A percentile compares a stretch with the other conserved stretches of the same genome.
These are phyloP conservation scores for Hippolais icterina DNA, from an alignment of 2,113 vertebrate species.

Conservation along the genomic window DNA sequence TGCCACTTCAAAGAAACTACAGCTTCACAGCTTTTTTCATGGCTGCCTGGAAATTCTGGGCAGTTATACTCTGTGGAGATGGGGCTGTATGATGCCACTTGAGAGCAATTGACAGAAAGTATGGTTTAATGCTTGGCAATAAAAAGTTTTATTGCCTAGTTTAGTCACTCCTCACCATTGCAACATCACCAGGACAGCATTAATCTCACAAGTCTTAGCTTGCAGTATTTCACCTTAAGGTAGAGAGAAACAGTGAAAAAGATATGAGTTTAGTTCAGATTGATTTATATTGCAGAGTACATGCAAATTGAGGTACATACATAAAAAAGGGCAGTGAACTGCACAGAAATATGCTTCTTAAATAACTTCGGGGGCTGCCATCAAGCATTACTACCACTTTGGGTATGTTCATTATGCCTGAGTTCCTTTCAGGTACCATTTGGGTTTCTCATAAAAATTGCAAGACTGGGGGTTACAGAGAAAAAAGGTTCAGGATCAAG, in stretches of 20 bases:
- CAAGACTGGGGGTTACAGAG: neutral
- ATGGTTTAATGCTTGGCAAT: neutral
- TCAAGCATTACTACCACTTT: neutral
- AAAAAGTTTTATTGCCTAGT: neutral
- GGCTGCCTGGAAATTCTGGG: neutral
- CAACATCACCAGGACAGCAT: neutral
- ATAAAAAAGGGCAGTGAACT: neutral
- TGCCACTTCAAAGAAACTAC: neutral
- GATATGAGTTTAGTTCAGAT: neutral
- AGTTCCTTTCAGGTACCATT: neutral
- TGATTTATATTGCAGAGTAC: neutral
- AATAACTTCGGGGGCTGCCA: neutral
- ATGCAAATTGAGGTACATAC: neutral
- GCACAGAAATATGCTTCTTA: neutral
- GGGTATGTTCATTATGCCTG: neutral
- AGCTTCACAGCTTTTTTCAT: neutral
- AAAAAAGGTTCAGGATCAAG: neutral
- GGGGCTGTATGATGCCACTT: neutral
- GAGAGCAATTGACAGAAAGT: neutral
- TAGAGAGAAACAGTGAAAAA: neutral
- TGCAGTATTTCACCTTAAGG: neutral
- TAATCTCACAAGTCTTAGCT: neutral
- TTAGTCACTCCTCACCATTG: neutral
- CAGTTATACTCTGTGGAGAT: neutral
- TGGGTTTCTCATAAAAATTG: neutral